Base-by-base conservation (phyloP, 53 echinoderm and acorn worm genomes). In the Glandiceps talaboti region DNA sequence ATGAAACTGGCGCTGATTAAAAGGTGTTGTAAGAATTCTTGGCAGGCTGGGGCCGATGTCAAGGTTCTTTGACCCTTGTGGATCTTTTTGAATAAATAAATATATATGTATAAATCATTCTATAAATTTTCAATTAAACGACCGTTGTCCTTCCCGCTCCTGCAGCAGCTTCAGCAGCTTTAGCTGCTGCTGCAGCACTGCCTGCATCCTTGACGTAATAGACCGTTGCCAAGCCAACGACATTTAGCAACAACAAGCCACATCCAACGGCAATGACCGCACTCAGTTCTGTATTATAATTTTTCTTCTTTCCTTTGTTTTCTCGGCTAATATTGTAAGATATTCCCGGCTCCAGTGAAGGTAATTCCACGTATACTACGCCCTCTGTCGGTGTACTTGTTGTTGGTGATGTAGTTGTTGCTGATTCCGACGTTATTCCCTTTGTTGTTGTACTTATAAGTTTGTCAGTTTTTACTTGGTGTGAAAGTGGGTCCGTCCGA, bases 191-290 rank as follows among this genome's bases (percentile, higher is more conserved):
- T 45, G 64, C 64, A 45, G 64, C 64, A 45, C 6, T 97, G 74
- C 91, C 85, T 72, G 87, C 87, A 85, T 97, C 93, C 28, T 93
- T 85, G 74, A 97, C 83, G 81, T 97, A 97, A 76, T 93, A 93
- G 30, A 97, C 89, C 45, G 87, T 77, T 25, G 91, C 93, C 1
- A 97, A 88, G 73, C 92, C 87, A 14, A 93, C 82, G 32, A 97
- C 33, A 77, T 97, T 97, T 0, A 97, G 76, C 27, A 97, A 81
- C 28, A 97, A 81, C 32, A 97, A 85, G 64, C 89, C 93, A 29
- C 89, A 92, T 0, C 97, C 97, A 29, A 91, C 89, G 30, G 91
- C 93, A 28, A 97, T 87, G n/a, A 97, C 97, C 78, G 92, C 91
- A 79, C 97, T 97, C 30, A 97, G 86, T 77, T 97, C 94, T 25